Percentiles rank a stretch among this genome's conserved stretches.
phyloP scores from a whole-genome alignment of 2,888 invertebrate species.

The Phengaris arion region DNA sequence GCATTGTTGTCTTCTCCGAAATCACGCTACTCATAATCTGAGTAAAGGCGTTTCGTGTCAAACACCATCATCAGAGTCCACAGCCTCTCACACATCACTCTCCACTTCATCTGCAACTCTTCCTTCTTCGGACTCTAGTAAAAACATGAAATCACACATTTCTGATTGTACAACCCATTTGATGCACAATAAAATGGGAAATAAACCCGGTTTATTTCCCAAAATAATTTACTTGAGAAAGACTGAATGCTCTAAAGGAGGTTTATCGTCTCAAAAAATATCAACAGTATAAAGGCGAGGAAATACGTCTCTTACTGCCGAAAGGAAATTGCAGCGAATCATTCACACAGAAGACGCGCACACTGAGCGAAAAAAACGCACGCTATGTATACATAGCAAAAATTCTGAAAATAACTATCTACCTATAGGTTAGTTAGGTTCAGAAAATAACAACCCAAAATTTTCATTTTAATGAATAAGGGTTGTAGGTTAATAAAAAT shows the following conservation, averaged over 20 bases:
- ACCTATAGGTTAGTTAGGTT: too few species aligned
- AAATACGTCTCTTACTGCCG: slow-evolving; percentile 26
- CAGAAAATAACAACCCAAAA: too few species aligned
- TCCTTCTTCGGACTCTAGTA: background rate
- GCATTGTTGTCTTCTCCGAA: too few species aligned
- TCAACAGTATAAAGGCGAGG: slow-evolving; percentile 19
- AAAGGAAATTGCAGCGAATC: slow-evolving; percentile 30
- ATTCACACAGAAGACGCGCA: slow-evolving; percentile 17
- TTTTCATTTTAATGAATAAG: too few species aligned
- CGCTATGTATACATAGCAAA: background rate
- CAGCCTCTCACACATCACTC: too few species aligned
- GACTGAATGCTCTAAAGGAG: background rate
- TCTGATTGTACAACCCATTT: background rate
- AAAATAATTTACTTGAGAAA: slow-evolving; percentile 14
- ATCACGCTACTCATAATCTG: too few species aligned
- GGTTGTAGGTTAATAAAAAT: too few species aligned
- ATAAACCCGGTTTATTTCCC: slow-evolving; percentile 17
- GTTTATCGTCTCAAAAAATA: slow-evolving; percentile 19
- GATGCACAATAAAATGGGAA: slow-evolving; percentile 10
- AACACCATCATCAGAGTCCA: too few species aligned
- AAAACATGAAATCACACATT: background rate
- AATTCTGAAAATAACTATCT: background rate
- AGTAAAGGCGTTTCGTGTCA: too few species aligned
- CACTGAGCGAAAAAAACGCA: background rate
- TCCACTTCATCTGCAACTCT: too few species aligned